Base-by-base conservation (phyloP, 2,888 invertebrate genomes). In the Pteria penguin region DNA sequence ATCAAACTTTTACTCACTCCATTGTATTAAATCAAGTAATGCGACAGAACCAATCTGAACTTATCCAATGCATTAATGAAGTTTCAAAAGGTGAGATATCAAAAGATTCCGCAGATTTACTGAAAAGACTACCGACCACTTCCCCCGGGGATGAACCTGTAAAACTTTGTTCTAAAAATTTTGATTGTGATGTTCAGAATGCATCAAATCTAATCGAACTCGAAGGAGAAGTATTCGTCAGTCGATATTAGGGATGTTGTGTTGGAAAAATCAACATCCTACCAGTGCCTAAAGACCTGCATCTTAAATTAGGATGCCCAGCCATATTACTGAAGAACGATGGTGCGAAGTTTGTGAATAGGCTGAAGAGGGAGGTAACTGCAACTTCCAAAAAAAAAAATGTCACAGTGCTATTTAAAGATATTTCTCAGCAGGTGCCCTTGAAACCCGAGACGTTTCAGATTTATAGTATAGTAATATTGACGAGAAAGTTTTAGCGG, bases 311-410 rank as follows among this genome's bases (percentile, higher is more conserved):
- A n/a, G n/a, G n/a, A n/a, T n/a, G n/a, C n/a, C n/a, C n/a, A n/a
- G n/a, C n/a, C n/a, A n/a, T n/a, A n/a, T n/a, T n/a, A n/a, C n/a
- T n/a, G n/a, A n/a, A 61, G 18, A 79, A 79, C 52, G 26, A 75
- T 22, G 61, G 77, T 55, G 73, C 63, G n/a, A 73, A 73, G 24
- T 36, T 79, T 11, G 74, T 79, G n/a, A 79, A 81, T 76, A 75
- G 77, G 11, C 26, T 79, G 31, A n/a, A 57, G 78, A 72, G 5
- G 29, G 2, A 2, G 33, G 63, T 78, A 1, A 36, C 27, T 36
- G 8, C 22, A 0, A 24, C 75, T 22, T n/a, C 32, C 29, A 8
- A 31, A 14, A 8, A 31, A 14, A 67, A 78, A 27, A 4, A 18
- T 1, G 58, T 75, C 1, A 54, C 58, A 60, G 78, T 71, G 22